Percentiles rank a stretch among this genome's conserved stretches.
These are phyloP conservation scores for Entomobrya multifasciata DNA, from an alignment of 2,888 invertebrate species.

Conservation along the genomic window DNA sequence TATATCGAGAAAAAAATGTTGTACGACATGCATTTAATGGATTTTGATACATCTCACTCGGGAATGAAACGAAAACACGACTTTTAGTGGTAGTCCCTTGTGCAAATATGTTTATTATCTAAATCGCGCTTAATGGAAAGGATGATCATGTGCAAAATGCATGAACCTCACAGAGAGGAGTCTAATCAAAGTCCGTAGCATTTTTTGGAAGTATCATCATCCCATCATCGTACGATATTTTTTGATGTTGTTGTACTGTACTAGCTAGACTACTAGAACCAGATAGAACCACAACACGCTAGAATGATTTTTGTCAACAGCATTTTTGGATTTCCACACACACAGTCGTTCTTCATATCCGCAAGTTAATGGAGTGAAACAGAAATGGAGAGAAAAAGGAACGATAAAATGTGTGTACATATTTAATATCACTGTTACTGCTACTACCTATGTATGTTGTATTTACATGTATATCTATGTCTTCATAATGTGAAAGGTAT, in stretches of 20 bases:
- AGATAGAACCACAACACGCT: conserved; percentile 41
- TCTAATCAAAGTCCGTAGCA: conserved; percentile 33
- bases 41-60: not conserved
- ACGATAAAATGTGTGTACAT: no score
- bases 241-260: not conserved
- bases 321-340: conserved; percentile 53
- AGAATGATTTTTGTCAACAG: conserved; percentile 61
- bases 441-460: no score
- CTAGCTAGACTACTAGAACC: conserved; percentile 1
- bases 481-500: no score
- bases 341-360: conserved; percentile 61
- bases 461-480: no score
- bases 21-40: not conserved
- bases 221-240: not conserved
- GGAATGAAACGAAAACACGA: no score
- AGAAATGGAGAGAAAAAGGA: conserved; percentile 26
- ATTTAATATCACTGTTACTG: no score
- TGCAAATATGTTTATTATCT: conserved; percentile 57
- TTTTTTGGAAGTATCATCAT: conserved; percentile 44
- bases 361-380: conserved; percentile 60
- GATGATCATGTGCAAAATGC: conserved; percentile 42
- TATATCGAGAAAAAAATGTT: no score
- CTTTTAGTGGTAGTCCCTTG: not conserved
- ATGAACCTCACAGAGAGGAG: not conserved
- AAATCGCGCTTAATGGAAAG: conserved; percentile 59